These are phyloP conservation scores for Meandrusa payeni DNA, from an alignment of 2,888 invertebrate species.

Conservation along the genomic window DNA sequence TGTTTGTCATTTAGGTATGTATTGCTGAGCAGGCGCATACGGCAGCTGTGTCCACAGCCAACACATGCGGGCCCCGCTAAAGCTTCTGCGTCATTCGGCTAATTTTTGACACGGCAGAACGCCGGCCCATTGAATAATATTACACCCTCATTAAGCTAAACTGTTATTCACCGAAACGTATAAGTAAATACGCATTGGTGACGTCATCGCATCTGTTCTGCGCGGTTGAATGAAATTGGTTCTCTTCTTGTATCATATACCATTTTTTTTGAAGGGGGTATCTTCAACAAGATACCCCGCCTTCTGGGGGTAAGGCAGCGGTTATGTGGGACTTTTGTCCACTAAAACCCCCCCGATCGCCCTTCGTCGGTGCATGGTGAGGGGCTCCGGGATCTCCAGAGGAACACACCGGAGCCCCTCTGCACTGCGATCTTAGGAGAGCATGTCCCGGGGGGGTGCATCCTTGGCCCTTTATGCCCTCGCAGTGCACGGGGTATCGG, in stretches of 20 bases:
- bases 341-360: no score
- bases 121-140: conserved; percentile 43
- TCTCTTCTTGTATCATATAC: conserved; percentile 22
- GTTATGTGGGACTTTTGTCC: no score
- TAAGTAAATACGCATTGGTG: conserved; percentile 31
- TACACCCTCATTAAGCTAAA: conserved; percentile 44
- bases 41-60: conserved; percentile 55
- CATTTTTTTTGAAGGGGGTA: no score
- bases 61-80: conserved; percentile 43
- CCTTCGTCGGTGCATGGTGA: no score
- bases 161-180: conserved; percentile 37
- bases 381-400: no score
- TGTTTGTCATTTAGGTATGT: conserved; percentile 17
- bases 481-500: no score
- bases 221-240: conserved; percentile 40
- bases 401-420: no score
- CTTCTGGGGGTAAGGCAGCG: no score
- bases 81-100: conserved; percentile 59
- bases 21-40: conserved; percentile 30
- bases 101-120: conserved; percentile 54
- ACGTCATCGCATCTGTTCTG: conserved; percentile 38
- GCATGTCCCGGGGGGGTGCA: no score
- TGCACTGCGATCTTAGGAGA: no score
- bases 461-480: no score
- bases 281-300: no score